These are phyloP conservation scores for Tympanuchus pallidicinctus DNA, from an alignment of 2,113 vertebrate species.

Conservation along the genomic window DNA sequence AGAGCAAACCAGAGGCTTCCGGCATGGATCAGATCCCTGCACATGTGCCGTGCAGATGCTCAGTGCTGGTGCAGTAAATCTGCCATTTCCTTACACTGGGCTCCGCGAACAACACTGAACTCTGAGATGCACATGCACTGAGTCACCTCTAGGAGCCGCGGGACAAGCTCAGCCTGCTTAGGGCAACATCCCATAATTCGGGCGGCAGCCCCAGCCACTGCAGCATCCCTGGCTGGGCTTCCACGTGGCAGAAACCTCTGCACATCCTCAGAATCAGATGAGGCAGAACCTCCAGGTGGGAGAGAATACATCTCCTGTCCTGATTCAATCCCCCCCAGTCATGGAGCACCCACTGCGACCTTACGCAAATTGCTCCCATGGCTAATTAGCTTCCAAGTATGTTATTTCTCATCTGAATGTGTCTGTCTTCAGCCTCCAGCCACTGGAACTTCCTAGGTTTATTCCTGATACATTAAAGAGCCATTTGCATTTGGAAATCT, in stretches of 20 bases:
- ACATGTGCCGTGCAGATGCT: constrained; percentile 62
- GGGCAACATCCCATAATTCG: neutral
- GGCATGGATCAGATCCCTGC: neutral
- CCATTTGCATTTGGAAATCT: neutral
- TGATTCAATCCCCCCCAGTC: neutral
- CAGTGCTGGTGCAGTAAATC: constrained; percentile 29
- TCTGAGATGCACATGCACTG: neutral
- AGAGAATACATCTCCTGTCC: neutral
- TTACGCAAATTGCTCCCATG: constrained; percentile 23
- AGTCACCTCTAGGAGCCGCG: neutral
- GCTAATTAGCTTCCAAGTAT: constrained; percentile 26
- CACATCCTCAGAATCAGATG: neutral
- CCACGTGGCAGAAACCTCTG: neutral
- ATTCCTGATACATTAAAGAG: neutral
- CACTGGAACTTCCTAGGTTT: constrained; percentile 7
- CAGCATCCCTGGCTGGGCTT: neutral
- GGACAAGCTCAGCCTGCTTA: accelerated
- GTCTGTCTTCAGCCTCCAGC: constrained; percentile 6
- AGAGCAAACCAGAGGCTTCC: neutral
- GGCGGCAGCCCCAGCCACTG: neutral
- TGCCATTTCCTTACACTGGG: constrained; percentile 1
- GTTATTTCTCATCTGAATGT: constrained; percentile 47
- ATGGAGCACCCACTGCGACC: neutral
- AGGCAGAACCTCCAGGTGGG: neutral
- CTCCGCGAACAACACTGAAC: neutral